Conservation (phyloP, 2,797 vertebrate species). For the Myotis myotis region DNA sequence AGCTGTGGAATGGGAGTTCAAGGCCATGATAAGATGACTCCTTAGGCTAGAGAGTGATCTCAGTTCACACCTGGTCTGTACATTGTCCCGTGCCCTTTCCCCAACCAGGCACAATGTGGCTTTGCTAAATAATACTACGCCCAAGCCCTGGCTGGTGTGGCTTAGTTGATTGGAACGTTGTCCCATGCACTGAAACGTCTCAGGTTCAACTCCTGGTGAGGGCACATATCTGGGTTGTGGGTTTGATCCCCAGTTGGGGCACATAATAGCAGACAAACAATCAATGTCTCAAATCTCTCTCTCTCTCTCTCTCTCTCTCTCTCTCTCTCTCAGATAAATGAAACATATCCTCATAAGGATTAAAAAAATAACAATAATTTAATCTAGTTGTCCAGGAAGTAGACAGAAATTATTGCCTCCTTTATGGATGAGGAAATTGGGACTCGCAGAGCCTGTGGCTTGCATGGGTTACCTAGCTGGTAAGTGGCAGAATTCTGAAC, state of each 20-base stretch:
- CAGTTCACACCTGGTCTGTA: not conserved
- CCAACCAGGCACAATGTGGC: not conserved
- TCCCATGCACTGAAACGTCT: not conserved
- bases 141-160: not conserved
- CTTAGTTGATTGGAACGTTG: not conserved
- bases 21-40: not conserved
- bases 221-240: not conserved
- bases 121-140: not conserved
- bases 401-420: not conserved
- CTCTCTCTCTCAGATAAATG: not conserved
- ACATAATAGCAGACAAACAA: not conserved
- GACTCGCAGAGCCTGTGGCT: not conserved
- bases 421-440: not conserved
- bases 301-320: not conserved
- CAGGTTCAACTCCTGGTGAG: not conserved
- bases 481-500: not conserved
- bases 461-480: not conserved
- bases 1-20: not conserved
- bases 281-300: not conserved
- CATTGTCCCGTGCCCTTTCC: not conserved
- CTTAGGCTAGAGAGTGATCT: not conserved
- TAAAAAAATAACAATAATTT: not conserved
- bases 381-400: not conserved
- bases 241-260: not conserved
- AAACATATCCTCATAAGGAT: not conserved